Base-by-base conservation (phyloP, 2,797 vertebrate species). In the Acipenser oxyrinchus region DNA sequence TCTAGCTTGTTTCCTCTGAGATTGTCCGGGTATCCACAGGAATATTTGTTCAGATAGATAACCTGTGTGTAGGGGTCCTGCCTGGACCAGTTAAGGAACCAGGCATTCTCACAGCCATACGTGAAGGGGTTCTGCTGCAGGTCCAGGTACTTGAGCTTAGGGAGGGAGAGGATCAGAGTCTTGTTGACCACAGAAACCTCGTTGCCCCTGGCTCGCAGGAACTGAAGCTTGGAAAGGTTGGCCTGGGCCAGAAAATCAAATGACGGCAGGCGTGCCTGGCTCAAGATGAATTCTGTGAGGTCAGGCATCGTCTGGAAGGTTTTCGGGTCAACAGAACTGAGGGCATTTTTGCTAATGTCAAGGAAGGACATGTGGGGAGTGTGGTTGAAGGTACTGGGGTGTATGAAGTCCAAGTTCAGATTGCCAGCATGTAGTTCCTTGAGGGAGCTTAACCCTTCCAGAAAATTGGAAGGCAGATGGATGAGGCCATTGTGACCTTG, bases 381-480 rank as follows among this genome's bases (percentile, higher is more conserved):
- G 69, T 81, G 48, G 0, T 1, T 72, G 63, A 91, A 88, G 0
- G 55, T 80, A 48, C 77, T 64, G 1, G 65, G 68, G 49, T 79
- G 50, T 48, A 89, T 15, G 0, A 6, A 51, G 0, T 49, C 0
- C 15, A 87, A 62, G 6, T 60, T 76, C 6, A 51, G 50, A 51
- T 81, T 83, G 59, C 78, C 82, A 48, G 48, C 55, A 5, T 18
- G 67, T 7, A 91, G 72, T 2, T 1, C 10, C 6, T 53, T 18
- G 50, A 91, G 77, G 8, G 77, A 81, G 1, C 51, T 61, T 64
- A 91, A 69, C 13, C 87, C 88, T 63, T 82, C 12, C 52, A 91
- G 69, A 60, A 88, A 49, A 73, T 91, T 89, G 0, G 4, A 6
- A 0, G 87, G 87, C 6, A 90, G 48, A 0, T 18, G 0, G 2